Evolutionary conservation across 2,888 invertebrate species (phyloP).

Genomic region (Chalcosyrphus nemorum): DNA sequence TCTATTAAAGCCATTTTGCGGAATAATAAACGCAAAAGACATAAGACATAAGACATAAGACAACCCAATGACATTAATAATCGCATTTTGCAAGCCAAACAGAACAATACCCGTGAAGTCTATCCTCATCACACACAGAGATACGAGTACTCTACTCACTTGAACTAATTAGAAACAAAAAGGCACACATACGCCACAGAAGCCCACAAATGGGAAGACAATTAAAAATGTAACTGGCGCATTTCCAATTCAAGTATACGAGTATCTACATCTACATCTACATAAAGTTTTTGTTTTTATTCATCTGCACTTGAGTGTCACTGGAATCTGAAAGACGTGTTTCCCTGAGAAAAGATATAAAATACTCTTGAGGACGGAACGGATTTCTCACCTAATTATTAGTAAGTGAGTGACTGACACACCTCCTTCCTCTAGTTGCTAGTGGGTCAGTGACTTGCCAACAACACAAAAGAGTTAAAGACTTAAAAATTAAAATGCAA

Average conservation of each 20-base stretch:
- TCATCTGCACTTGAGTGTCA: not conserved
- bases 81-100: slow-evolving; percentile 15
- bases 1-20: slow-evolving; percentile 6
- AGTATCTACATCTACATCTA: not conserved
- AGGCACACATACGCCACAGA: slow-evolving; percentile 50
- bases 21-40: slow-evolving; percentile 9
- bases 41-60: too few relatives aligned
- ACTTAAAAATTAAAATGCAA: slow-evolving; percentile 17
- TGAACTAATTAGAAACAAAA: slow-evolving; percentile 28
- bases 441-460: slow-evolving; percentile 35
- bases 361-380: slow-evolving; percentile 14
- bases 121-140: not conserved
- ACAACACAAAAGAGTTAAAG: not conserved
- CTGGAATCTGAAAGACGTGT: slow-evolving; percentile 12
- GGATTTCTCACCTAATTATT: slow-evolving; percentile 66
- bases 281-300: not conserved
- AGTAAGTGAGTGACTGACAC: slow-evolving; percentile 50
- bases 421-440: slow-evolving; percentile 12
- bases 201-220: slow-evolving; percentile 14
- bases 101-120: slow-evolving; percentile 14
- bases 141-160: too few relatives aligned
- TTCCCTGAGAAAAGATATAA: not conserved
- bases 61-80: slow-evolving; percentile 41
- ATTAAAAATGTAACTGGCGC: slow-evolving; percentile 57
- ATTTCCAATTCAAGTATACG: slow-evolving; percentile 35